Evolutionary conservation across 1,140 invertebrate species (phyloP), one percentile per base, ranked within the genome.

Genomic region (Ceratina japonica): DNA sequence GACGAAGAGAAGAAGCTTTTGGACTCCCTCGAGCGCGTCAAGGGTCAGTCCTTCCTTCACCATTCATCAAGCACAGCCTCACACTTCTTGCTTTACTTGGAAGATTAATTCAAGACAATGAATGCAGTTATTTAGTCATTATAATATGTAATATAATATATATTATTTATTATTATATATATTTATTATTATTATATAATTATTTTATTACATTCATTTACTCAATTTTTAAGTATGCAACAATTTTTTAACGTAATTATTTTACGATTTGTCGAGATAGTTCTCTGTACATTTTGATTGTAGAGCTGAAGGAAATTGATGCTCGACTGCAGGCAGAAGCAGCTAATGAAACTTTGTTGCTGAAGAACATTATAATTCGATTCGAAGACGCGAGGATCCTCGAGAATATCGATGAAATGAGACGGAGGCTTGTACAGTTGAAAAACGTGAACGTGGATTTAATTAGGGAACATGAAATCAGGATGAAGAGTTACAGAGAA

Each of bases 371-470:
- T 24, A 93, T 97, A 22, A 94, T 97, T 8, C 91, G 96, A 82
- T 94, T 96, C 15, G 97, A 97, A 91, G 97, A 97, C 92, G 94
- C 95, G 13, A 92, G 96, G 80, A 93, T 97, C 7, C 86, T 92
- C 7, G 87, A 89, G 63, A 88, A 90, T 16, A 79, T 90, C 2
- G 80, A 89, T 1, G 89, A 89, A 1, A 92, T 92, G 89, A 90
- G 83, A 54, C 85, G 73, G 75, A 80, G 89, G 64, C 59, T 92
- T 2, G 80, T 77, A 24, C 95, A 96, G 84, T 86, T 98, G 12
- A 95, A 96, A 83, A 95, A 95, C 71, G 91, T 97, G 1, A 98
- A 98, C 87, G 94, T 95, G 66, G 97, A 98, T 87, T 91, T 98
- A 49, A 95, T 98, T 12, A 95, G 94, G 77, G 96, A 96, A 18